Base-by-base conservation (phyloP, 2,888 invertebrate species). In the Nymphalis urticae region DNA sequence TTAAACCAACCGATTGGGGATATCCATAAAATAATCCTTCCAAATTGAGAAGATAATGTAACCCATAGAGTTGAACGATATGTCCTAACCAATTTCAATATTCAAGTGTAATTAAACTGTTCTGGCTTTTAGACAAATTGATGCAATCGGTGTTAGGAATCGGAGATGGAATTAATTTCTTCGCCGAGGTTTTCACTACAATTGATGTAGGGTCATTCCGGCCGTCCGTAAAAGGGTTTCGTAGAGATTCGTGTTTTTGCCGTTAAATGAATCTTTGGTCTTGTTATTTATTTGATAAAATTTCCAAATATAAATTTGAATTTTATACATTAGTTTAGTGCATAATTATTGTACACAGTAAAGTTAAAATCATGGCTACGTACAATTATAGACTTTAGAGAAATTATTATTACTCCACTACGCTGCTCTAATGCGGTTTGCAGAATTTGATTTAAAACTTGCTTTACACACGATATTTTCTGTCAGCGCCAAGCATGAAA, bases 71-170 rank as follows among this genome's bases (percentile, higher is more conserved):
- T 69, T 69, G 17, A 60, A 56, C 58, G 54, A 47, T 64, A 68
- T 82, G 80, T 81, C 80, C 76, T 74, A 58, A 72, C 73, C 68
- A 72, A 72, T 80, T 85, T 78, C 79, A 85, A 85, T 69, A 68
- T 69, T 72, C 62, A 58, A 54, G 75, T 80, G 77, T 86, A 85
- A 87, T 88, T 82, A 83, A 88, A 86, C 85, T 83, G 82, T 79
- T 79, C 84, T 82, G 82, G 81, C 79, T 83, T 67, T 80, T 78
- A 80, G 83, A 85, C 83, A 83, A 86, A 86, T 87, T 82, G 82
- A 77, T 80, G 78, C 76, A 78, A 76, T 76, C 75, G 76, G 72
- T 73, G 71, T 61, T 71, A 74, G 73, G 68, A 81, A 83, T 80
- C 72, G 75, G 75, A 80, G 78, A 79, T 81, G 78, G 82, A 83